Percentiles rank a stretch among this genome's conserved stretches.
phyloP scores from a whole-genome alignment of 2,113 vertebrate genomes.

The Eurystomus gularis region DNA sequence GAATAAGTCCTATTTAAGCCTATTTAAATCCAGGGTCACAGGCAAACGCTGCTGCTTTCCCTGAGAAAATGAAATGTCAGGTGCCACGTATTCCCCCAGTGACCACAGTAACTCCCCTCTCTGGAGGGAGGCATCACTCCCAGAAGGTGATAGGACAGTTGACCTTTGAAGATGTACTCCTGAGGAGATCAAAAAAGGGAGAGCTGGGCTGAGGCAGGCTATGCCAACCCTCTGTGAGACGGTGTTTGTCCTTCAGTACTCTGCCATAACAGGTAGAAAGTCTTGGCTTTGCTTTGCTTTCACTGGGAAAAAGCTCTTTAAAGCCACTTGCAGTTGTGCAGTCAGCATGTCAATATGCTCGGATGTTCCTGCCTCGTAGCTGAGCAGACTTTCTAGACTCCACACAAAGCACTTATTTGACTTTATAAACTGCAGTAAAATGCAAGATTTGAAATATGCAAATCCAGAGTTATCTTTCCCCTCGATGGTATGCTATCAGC shows the following conservation, averaged over 20 bases:
- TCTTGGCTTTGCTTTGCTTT: not conserved
- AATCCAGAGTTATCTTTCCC: conserved; percentile 12
- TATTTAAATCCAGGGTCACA: not conserved
- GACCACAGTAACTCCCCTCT: not conserved
- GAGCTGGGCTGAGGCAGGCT: not conserved
- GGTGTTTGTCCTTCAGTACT: not conserved
- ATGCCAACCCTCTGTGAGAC: not conserved
- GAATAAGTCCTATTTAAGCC: not conserved
- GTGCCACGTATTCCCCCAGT: not conserved
- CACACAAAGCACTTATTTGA: not conserved
- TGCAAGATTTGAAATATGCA: not conserved
- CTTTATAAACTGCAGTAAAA: not conserved
- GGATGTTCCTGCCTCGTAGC: not conserved
- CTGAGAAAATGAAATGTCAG: not conserved
- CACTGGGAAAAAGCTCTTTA: not conserved
- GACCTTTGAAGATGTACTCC: not conserved
- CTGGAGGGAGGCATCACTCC: not conserved
- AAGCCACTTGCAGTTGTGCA: not conserved
- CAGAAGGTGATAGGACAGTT: not conserved
- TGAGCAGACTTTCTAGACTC: not conserved
- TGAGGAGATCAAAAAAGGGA: not conserved
- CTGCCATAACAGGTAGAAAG: not conserved
- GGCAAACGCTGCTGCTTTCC: not conserved
- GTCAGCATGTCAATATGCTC: not conserved
- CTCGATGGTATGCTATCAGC: not conserved